A percentile compares a stretch with the other conserved stretches of the same genome.
phyloP scores from a whole-genome alignment of 2,888 invertebrate genomes.

The Papilio demoleus region DNA sequence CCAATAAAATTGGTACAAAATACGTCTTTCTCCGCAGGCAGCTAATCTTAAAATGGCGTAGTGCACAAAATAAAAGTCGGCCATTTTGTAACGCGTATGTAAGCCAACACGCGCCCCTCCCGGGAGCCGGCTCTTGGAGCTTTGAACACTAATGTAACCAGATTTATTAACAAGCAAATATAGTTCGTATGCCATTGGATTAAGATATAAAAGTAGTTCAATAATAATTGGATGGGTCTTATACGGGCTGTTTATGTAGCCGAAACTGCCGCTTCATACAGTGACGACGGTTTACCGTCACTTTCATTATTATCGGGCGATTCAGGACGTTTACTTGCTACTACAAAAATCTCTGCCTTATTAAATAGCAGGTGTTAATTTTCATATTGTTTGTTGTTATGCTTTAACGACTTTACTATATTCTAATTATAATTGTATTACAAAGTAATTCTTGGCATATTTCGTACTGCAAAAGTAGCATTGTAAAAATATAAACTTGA shows the following conservation, averaged over 20 bases:
- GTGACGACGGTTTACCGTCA: conserved; percentile 81
- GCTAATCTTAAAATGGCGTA: conserved; percentile 44
- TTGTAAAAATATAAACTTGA: too few relatives aligned
- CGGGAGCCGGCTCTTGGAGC: conserved; percentile 64
- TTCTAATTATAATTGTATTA: too few relatives aligned
- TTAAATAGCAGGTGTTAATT: conserved; percentile 16
- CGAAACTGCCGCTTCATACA: conserved; percentile 83
- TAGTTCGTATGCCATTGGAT: conserved; percentile 46
- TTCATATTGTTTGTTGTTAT: background rate
- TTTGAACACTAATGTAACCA: conserved; percentile 54
- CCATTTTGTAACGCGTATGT: conserved; percentile 76
- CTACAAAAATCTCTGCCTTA: conserved; percentile 71
- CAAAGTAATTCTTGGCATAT: too few relatives aligned
- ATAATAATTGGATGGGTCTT: conserved; percentile 57
- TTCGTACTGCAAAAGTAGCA: background rate
- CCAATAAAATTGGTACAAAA: background rate
- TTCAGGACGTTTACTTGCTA: conserved; percentile 81
- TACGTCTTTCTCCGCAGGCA: conserved; percentile 20
- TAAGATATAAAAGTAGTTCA: conserved; percentile 49
- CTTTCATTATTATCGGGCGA: conserved; percentile 84
- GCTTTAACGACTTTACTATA: too few relatives aligned
- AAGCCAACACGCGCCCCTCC: conserved; percentile 70
- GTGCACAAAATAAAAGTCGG: conserved; percentile 62
- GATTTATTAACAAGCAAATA: conserved; percentile 50
- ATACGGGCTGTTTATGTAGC: conserved; percentile 84